Evolutionary conservation across 2,888 invertebrate species (phyloP).

Genomic region (Cremastinae sp.): DNA sequence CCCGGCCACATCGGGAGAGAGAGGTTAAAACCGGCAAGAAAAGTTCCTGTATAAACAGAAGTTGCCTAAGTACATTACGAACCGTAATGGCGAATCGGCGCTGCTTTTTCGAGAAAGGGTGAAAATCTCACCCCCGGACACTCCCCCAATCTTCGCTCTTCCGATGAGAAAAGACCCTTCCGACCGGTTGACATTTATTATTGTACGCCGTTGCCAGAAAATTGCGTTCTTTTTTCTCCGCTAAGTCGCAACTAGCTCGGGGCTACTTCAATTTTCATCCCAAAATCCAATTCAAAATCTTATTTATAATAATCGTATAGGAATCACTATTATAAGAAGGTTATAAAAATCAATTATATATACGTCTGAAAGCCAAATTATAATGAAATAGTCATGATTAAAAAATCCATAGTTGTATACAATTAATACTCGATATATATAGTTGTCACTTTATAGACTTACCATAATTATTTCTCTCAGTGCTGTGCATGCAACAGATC

Average conservation of each 20-base stretch:
- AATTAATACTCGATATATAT: too few relatives aligned
- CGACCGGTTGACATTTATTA: slow-evolving; percentile 74
- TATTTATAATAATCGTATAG: too few relatives aligned
- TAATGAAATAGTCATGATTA: too few relatives aligned
- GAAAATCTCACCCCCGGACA: slow-evolving; percentile 59
- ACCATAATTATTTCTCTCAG: too few relatives aligned
- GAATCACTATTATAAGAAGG: too few relatives aligned
- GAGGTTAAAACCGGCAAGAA: slow-evolving; percentile 64
- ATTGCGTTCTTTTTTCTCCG: slow-evolving; percentile 79
- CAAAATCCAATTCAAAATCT: too few relatives aligned
- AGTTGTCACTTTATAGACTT: too few relatives aligned
- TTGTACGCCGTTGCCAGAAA: slow-evolving; percentile 79
- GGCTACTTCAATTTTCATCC: slow-evolving; percentile 30
- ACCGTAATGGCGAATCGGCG: slow-evolving; percentile 79
- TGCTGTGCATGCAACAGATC: too few relatives aligned
- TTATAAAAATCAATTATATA: too few relatives aligned
- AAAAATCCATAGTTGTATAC: too few relatives aligned
- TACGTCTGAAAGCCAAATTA: too few relatives aligned
- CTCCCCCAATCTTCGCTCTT: slow-evolving; percentile 19
- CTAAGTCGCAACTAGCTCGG: slow-evolving; percentile 65
- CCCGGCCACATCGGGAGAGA: slow-evolving; percentile 14
- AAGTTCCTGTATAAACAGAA: slow-evolving; percentile 80
- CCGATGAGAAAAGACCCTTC: slow-evolving; percentile 43
- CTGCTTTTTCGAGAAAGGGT: slow-evolving; percentile 66
- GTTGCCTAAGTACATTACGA: slow-evolving; percentile 80